Percentiles rank a stretch among this genome's conserved stretches.
These are phyloP conservation scores for Eira barbara DNA, from an alignment of 2,113 vertebrate genomes.

Conservation along the genomic window DNA sequence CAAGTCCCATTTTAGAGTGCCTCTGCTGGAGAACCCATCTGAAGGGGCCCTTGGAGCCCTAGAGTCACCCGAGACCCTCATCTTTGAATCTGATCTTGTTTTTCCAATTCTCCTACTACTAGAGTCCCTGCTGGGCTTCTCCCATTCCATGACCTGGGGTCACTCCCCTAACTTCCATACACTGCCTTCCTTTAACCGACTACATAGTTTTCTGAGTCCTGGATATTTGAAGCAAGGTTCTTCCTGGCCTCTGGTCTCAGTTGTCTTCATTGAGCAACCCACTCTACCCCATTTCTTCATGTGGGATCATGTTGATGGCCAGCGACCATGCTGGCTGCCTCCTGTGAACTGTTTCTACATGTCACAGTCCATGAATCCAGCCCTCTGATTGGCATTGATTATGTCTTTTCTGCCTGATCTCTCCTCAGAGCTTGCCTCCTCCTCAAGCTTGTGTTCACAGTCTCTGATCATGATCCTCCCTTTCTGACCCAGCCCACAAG, in stretches of 20 bases:
- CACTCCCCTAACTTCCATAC: not conserved
- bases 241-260: not conserved
- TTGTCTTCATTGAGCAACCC: rapidly evolving
- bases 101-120: not conserved
- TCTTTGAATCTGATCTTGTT: not conserved
- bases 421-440: not conserved
- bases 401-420: not conserved
- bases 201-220: not conserved
- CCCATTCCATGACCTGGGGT: not conserved
- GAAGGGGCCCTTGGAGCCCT: not conserved
- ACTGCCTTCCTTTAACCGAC: not conserved
- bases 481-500: not conserved
- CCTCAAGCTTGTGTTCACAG: not conserved
- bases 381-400: not conserved
- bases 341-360: not conserved
- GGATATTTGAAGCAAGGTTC: not conserved
- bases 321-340: rapidly evolving
- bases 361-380: not conserved
- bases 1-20: rapidly evolving
- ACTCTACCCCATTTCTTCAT: not conserved
- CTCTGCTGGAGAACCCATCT: not conserved
- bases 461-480: not conserved
- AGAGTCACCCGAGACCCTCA: not conserved
- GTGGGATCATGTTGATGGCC: not conserved
- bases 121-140: not conserved